Base-by-base conservation (phyloP, 1,140 invertebrate genomes). In the Drosophila pseudoananassae region DNA sequence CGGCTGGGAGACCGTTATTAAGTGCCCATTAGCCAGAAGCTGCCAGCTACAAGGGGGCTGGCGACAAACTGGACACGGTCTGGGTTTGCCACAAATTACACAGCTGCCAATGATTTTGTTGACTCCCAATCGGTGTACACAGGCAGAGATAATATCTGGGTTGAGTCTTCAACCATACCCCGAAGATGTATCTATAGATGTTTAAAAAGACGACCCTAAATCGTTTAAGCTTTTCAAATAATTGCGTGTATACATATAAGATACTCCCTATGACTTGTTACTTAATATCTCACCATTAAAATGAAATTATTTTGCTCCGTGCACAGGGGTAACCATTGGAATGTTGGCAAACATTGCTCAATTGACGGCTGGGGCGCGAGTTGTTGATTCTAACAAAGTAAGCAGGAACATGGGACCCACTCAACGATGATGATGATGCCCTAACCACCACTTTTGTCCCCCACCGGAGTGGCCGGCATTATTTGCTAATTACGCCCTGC, bases 401-500 rank as follows among this genome's bases (percentile, higher is more conserved):
- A 64, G 50, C 58, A 50, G 58, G 50, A 38, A 55, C 29, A 47
- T 46, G 63, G 64, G 63, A 55, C 31, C 27, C 45, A 20, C 47
- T 43, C 23, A 4, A 14, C 40, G 40, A 14, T 17, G 15, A 17
- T 43, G 40, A 14, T 14, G 40, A 43, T 14, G 40, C 40, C 40
- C 5, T 27, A 14, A 25, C 25, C 40, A 25, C 45, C 23, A 17
- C 25, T 12, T 29, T n/a, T 38, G 31, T n/a, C 31, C 36, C 45
- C 27, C 49, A 9, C 53, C 54, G 54, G 45, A 69, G 49, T 50
- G 64, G 59, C 58, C 60, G 52, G 81, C 64, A 74, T 85, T 85
- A 87, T 80, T 88, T 82, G 79, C 84, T 87, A 87, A 87, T 87
- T 87, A 87, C 76, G 83, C 83, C 83, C 83, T 87, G 78, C 76